Evolutionary conservation across 2,113 vertebrate genomes (phyloP).

Genomic region (Phalacrocorax aristotelis): DNA sequence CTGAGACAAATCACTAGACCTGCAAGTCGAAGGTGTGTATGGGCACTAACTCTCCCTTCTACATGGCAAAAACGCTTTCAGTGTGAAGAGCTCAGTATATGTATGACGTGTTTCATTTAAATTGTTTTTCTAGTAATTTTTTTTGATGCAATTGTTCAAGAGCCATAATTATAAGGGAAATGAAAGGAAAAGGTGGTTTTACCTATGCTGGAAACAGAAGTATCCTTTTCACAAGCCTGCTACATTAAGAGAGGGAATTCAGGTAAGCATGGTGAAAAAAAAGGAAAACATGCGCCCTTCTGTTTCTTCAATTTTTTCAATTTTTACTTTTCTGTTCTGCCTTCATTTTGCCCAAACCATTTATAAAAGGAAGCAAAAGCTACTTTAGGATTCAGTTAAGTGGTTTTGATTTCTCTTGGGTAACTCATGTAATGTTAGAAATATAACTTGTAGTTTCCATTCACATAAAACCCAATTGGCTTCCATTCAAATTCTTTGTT

Average conservation of each 20-base stretch:
- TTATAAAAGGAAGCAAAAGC: background rate
- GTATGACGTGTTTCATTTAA: background rate
- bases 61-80: background rate
- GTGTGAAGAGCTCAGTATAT: background rate
- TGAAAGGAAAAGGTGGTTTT: background rate
- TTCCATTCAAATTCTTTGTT: background rate
- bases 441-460: background rate
- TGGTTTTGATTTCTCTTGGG: background rate
- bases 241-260: background rate
- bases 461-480: background rate
- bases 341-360: background rate
- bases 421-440: background rate
- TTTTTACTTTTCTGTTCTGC: background rate
- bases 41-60: background rate
- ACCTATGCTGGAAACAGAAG: background rate
- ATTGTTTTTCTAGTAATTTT: background rate
- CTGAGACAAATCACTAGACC: background rate
- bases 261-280: rapidly evolving
- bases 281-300: background rate
- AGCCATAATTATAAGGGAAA: background rate
- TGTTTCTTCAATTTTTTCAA: background rate
- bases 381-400: background rate
- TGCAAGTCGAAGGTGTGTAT: background rate
- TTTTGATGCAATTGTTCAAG: background rate
- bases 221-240: background rate